A percentile compares a stretch with the other conserved stretches of the same genome.
phyloP scores from a whole-genome alignment of 1,140 invertebrate species.

The Achatina immaculata region DNA sequence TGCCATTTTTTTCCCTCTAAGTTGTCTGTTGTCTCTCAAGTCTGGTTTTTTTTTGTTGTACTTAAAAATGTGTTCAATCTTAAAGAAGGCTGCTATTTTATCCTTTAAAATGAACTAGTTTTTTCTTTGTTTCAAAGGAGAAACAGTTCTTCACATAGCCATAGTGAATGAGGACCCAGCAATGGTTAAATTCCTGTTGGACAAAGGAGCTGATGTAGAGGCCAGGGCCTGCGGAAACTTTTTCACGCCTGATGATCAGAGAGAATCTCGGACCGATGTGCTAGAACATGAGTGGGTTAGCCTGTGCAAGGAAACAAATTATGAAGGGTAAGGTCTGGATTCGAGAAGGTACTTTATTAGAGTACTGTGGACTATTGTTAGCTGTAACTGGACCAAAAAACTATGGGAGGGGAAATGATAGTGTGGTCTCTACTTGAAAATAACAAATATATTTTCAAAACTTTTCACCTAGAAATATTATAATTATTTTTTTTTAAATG shows the following conservation, averaged over 20 bases:
- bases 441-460: too few relatives aligned
- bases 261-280: slow-evolving; percentile 86
- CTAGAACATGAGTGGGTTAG: slow-evolving; percentile 93
- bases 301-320: slow-evolving; percentile 88
- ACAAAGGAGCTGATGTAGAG: slow-evolving; percentile 86
- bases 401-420: background rate
- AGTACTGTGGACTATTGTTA: background rate
- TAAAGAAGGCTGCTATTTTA: too few relatives aligned
- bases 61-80: too few relatives aligned
- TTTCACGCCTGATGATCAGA: slow-evolving; percentile 98
- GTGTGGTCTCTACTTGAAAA: too few relatives aligned
- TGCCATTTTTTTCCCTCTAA: too few relatives aligned
- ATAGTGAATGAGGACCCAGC: slow-evolving; percentile 98
- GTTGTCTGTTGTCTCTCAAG: too few relatives aligned
- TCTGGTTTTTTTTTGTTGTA: too few relatives aligned
- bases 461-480: too few relatives aligned
- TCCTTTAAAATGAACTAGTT: too few relatives aligned
- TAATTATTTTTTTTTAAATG: too few relatives aligned
- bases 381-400: too few relatives aligned
- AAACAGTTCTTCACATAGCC: slow-evolving; percentile 86
- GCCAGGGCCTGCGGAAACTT: slow-evolving; percentile 94
- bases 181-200: slow-evolving; percentile 95
- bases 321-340: slow-evolving; percentile 83
- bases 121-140: slow-evolving; percentile 57
- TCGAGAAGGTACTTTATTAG: background rate